Percentiles rank a stretch among this genome's conserved stretches.
phyloP scores from a whole-genome alignment of 1,140 invertebrate genomes.

The Meloidogyne floridensis region DNA sequence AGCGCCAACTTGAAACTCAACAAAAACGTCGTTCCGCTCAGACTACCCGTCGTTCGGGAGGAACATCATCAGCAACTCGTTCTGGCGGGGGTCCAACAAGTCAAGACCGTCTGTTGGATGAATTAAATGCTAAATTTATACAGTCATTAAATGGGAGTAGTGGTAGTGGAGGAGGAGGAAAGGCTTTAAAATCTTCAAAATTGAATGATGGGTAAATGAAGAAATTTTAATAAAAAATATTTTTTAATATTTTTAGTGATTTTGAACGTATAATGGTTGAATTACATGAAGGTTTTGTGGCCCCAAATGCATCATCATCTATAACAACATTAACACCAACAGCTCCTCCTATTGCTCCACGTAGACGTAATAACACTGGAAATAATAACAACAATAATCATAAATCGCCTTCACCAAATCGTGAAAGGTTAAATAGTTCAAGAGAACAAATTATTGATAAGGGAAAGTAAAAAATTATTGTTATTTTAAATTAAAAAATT shows the following conservation, averaged over 20 bases:
- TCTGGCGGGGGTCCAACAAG: neutral
- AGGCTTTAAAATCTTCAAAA: constrained; percentile 19
- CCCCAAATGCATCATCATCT: constrained; percentile 7
- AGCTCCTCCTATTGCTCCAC: neutral
- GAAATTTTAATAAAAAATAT: neutral
- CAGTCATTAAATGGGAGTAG: constrained; percentile 30
- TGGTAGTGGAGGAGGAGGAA: no score
- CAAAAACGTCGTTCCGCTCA: neutral
- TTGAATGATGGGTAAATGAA: constrained; percentile 36
- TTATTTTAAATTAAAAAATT: neutral
- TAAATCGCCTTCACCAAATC: neutral
- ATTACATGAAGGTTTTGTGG: constrained; percentile 16
- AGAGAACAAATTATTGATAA: constrained; percentile 1
- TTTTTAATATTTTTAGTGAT: neutral
- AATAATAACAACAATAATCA: neutral
- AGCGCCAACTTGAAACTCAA: constrained; percentile 22
- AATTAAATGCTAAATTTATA: constrained; percentile 38
- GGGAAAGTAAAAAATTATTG: neutral
- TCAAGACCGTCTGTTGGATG: constrained; percentile 30
- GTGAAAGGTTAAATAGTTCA: constrained; percentile 11
- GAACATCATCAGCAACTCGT: neutral
- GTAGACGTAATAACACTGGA: neutral
- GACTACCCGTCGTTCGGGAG: neutral
- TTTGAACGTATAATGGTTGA: constrained; percentile 15
- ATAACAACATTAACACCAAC: neutral